A percentile compares a stretch with the other conserved stretches of the same genome.
Conservation (phyloP, 2,797 vertebrate genomes). For the Craterocephalus amniculus region DNA sequence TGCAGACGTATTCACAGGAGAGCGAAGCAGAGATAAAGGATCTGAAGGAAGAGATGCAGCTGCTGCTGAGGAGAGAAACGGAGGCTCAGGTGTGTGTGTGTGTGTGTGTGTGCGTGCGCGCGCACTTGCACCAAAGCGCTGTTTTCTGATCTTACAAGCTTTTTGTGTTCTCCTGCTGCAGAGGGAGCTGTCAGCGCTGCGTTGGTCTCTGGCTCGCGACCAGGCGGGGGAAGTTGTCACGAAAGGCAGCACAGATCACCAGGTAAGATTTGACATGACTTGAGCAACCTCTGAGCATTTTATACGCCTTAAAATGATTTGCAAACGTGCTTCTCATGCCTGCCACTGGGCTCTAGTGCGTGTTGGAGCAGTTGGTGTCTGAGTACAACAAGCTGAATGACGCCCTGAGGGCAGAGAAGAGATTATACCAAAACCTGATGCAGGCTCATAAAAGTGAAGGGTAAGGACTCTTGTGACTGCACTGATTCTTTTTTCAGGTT, state of each 20-base stretch:
- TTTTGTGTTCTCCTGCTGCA: conserved; percentile 52
- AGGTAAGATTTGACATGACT: conserved; percentile 77
- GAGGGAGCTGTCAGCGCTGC: conserved; percentile 88
- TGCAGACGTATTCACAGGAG: conserved; percentile 61
- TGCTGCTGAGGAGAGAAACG: conserved; percentile 88
- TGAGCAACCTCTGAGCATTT: neutral
- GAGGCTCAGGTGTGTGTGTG: conserved; percentile 87
- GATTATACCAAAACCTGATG: conserved; percentile 89
- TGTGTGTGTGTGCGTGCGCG: conserved; percentile 3
- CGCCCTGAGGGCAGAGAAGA: conserved; percentile 89
- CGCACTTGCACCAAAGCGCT: neutral
- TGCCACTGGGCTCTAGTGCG: conserved; percentile 65
- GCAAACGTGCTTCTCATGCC: neutral
- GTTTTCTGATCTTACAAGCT: neutral
- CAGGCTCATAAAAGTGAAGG: conserved; percentile 86
- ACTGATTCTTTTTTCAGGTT: neutral
- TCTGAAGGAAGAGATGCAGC: conserved; percentile 89
- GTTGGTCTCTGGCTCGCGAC: conserved; percentile 75
- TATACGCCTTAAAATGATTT: neutral
- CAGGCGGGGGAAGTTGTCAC: conserved; percentile 25
- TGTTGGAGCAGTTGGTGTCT: conserved; percentile 88
- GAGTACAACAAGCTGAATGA: conserved; percentile 91
- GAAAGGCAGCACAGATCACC: conserved; percentile 73
- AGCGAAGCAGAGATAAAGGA: conserved; percentile 81
- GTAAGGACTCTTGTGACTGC: conserved; percentile 72